These are phyloP conservation scores for Neogobius melanostomus DNA, from an alignment of 2,113 vertebrate species.

Conservation along the genomic window DNA sequence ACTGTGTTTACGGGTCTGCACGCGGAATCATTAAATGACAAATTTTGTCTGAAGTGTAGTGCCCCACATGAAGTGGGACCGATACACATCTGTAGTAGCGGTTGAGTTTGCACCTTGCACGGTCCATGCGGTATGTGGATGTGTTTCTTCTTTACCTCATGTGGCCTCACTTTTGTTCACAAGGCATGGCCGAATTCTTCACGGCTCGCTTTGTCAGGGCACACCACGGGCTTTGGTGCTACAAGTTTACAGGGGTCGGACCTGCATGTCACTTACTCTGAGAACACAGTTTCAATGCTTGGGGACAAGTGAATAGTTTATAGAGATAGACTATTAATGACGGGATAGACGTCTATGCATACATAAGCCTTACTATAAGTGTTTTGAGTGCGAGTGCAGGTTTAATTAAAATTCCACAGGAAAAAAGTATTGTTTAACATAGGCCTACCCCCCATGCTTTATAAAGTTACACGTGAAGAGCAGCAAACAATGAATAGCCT, in stretches of 20 bases:
- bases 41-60: conserved; percentile 38
- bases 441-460: not conserved
- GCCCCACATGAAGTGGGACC: conserved; percentile 34
- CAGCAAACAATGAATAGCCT: no score
- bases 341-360: no score
- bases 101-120: conserved; percentile 65
- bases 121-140: conserved; percentile 18
- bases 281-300: conserved; percentile 20
- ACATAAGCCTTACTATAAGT: not conserved
- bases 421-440: no score
- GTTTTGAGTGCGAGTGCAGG: not conserved
- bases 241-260: conserved; percentile 37
- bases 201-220: conserved; percentile 25
- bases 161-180: conserved; percentile 29
- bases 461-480: not conserved
- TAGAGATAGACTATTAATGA: no score
- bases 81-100: conserved; percentile 17
- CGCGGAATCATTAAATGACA: conserved; percentile 19
- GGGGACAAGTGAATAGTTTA: conserved; percentile 15
- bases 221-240: conserved; percentile 5
- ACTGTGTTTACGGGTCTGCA: conserved; percentile 21
- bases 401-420: no score
- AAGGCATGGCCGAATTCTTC: conserved; percentile 19
- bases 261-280: conserved; percentile 24
- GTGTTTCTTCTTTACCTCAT: conserved; percentile 50